Percentiles rank a stretch among this genome's conserved stretches.
Conservation (phyloP, 2,113 vertebrate species). For the Leucopsar rothschildi region DNA sequence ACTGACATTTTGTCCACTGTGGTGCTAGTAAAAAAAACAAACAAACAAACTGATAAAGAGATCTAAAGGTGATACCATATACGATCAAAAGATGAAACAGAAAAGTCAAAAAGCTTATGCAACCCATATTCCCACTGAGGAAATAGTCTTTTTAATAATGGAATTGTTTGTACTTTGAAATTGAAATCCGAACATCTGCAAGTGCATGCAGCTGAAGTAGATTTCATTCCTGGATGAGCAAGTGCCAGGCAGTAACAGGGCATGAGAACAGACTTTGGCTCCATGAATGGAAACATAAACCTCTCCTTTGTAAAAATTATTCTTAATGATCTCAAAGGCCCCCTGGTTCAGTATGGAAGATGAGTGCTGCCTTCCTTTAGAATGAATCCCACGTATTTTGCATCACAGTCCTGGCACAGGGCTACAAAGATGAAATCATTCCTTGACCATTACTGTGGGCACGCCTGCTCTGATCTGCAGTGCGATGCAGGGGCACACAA, state of each 20-base stretch:
- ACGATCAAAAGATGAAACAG: conserved; percentile 7
- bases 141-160: conserved; percentile 48
- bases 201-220: not conserved
- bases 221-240: conserved; percentile 19
- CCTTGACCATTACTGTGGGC: conserved; percentile 30
- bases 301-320: not conserved
- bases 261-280: conserved; percentile 6
- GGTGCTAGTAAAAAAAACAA: conserved; percentile 4
- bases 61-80: conserved; percentile 32
- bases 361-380: not conserved
- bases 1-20: conserved; percentile 53
- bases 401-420: conserved; percentile 31
- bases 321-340: conserved; percentile 30
- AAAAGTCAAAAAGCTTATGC: conserved; percentile 43
- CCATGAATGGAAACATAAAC: not conserved
- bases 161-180: conserved; percentile 59
- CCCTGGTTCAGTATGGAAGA: conserved; percentile 4
- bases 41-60: not conserved
- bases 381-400: conserved; percentile 25
- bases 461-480: conserved; percentile 19
- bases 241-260: conserved; percentile 1
- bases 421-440: conserved; percentile 46
- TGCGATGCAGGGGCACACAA: not conserved
- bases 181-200: conserved; percentile 52
- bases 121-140: conserved; percentile 5